These are phyloP conservation scores for Sinodicranocentrus sp. DNA, from an alignment of 2,888 invertebrate species.

Conservation along the genomic window DNA sequence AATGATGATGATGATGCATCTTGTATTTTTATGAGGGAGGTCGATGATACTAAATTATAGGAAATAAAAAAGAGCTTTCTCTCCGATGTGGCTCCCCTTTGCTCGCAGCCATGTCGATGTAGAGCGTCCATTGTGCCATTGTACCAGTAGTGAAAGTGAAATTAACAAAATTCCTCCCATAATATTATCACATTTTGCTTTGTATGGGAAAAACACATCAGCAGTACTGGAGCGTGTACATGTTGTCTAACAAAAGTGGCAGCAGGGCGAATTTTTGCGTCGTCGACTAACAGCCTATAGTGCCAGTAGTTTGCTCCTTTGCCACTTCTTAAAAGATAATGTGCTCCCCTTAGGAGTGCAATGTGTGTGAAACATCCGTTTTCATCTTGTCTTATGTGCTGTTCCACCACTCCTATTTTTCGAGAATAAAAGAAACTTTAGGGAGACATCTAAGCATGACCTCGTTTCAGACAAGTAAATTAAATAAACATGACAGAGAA, in stretches of 20 bases:
- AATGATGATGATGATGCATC: too few species aligned
- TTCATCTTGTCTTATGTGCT: background rate
- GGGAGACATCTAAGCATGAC: background rate
- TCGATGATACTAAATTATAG: background rate
- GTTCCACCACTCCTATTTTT: background rate
- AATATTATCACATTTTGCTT: background rate
- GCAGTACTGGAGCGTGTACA: background rate
- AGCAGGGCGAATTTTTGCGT: background rate
- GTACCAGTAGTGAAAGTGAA: background rate
- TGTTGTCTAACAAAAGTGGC: background rate
- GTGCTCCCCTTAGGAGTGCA: background rate
- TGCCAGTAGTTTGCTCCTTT: background rate
- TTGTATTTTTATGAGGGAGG: too few species aligned
- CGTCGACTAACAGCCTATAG: too few species aligned
- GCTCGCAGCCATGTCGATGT: background rate
- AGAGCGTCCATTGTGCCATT: background rate
- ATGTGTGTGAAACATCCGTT: background rate
- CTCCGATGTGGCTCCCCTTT: background rate
- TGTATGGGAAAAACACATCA: background rate
- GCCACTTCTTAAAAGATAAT: background rate
- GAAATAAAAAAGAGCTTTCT: background rate
- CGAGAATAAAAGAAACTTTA: background rate
- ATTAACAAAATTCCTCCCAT: background rate
- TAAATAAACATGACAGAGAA: slow-evolving; percentile 19
- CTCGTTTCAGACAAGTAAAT: background rate